These are phyloP conservation scores for Plutomurus gul DNA, from an alignment of 1,140 invertebrate genomes.

Conservation along the genomic window DNA sequence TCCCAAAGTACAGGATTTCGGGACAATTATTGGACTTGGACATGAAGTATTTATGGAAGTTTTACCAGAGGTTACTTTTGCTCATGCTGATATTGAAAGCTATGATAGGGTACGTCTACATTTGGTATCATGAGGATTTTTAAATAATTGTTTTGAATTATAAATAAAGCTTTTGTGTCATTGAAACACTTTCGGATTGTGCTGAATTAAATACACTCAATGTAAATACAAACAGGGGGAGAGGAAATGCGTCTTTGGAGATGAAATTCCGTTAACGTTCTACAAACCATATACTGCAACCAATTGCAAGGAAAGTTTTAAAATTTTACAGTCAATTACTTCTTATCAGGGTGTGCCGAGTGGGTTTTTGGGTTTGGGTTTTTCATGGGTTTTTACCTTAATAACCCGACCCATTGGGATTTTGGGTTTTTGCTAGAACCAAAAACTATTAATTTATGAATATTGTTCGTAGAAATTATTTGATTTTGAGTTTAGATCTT, in stretches of 20 bases:
- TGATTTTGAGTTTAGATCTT: too few relatives aligned
- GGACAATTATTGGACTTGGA: not conserved
- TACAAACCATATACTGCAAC: not conserved
- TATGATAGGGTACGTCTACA: not conserved
- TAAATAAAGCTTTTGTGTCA: too few relatives aligned
- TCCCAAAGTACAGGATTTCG: not conserved
- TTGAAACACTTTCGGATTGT: not conserved
- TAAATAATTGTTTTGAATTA: not conserved
- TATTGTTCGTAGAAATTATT: too few relatives aligned
- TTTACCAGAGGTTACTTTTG: not conserved
- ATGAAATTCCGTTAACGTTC: not conserved
- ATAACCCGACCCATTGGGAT: too few relatives aligned
- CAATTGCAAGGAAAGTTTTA: not conserved
- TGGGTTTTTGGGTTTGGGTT: too few relatives aligned
- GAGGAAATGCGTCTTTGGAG: not conserved
- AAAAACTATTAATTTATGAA: too few relatives aligned
- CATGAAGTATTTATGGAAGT: slow-evolving; percentile 30
- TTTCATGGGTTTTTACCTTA: too few relatives aligned
- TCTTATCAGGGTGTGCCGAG: too few relatives aligned
- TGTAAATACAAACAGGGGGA: not conserved
- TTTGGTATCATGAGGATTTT: too few relatives aligned
- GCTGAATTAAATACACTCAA: not conserved
- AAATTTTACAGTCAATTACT: too few relatives aligned
- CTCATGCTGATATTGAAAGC: not conserved
- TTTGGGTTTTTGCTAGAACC: too few relatives aligned